Evolutionary conservation across 2,797 vertebrate species (phyloP).

Genomic region (Channallabes apus): DNA sequence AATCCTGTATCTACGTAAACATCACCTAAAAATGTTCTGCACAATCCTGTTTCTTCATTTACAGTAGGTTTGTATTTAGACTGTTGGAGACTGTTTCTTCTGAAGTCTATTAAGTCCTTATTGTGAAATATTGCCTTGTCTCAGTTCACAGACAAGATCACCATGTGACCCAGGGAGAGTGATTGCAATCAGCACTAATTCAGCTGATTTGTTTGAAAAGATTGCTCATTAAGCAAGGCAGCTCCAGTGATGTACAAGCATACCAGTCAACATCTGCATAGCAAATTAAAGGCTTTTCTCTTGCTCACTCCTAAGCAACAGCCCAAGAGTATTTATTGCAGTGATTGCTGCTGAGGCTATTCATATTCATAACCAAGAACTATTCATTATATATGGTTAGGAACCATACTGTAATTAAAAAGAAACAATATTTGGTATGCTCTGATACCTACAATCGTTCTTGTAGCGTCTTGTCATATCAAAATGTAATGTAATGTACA

Average conservation of each 20-base stretch:
- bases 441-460: conserved; percentile 26
- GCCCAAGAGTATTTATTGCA: conserved; percentile 42
- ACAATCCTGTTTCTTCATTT: not conserved
- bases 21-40: not conserved
- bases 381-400: conserved; percentile 5
- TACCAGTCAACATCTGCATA: conserved; percentile 58
- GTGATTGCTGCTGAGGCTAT: conserved; percentile 49
- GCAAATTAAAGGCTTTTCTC: conserved; percentile 49
- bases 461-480: not conserved
- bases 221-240: conserved; percentile 51
- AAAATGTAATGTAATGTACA: not conserved
- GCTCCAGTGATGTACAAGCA: conserved; percentile 45
- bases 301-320: conserved; percentile 44
- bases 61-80: not conserved
- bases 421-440: conserved; percentile 35
- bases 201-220: conserved; percentile 60
- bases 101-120: not conserved
- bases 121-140: conserved; percentile 41
- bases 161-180: conserved; percentile 48
- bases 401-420: not conserved
- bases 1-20: not conserved
- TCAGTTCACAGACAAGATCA: conserved; percentile 37
- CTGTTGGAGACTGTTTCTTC: not conserved
- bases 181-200: conserved; percentile 65
- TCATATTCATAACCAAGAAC: conserved; percentile 49